Base-by-base conservation (phyloP, 1,140 invertebrate genomes). In the Scaptomyza graminum region DNA sequence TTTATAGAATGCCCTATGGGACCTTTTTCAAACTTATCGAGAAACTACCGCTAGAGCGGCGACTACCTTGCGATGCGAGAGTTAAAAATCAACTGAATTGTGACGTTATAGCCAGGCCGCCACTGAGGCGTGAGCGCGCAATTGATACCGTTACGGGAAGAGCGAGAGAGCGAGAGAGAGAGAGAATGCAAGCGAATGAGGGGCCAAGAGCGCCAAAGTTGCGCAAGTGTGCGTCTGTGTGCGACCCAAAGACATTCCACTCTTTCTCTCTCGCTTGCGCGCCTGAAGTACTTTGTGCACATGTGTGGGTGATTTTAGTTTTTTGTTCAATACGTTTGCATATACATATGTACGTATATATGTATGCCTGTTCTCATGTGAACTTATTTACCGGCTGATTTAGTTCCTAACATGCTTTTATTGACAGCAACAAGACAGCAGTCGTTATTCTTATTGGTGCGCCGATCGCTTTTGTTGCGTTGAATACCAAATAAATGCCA, bases 141-240 rank as follows among this genome's bases (percentile, higher is more conserved):
- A 47, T 67, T 74, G 52, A 83, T 81, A 78, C 79, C 79, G 79
- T 83, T 83, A 83, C 66, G 31, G 52, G 31, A 49, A 37, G 43
- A 68, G 57, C 52, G 54, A 37, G 43, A 68, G 57, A 57, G 51
- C 37, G 15, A 46, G 8, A 64, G 18, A 34, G 43, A 39, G 65
- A 64, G 62, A 22, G 57, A 71, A 60, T 34, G 8, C 8, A 7
- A 9, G 31, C 8, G 8, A 34, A 9, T 37, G 25, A 43, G 66
- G 9, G 8, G 11, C 2, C 39, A 37, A 49, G 64, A 67, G 69
- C 64, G 56, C 63, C 52, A 52, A 52, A 28, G 41, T 63, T 77
- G 74, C 82, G 82, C 77, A 71, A 77, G 74, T 81, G 49, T 80
- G 52, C 50, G 80, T 68, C 41, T 18, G 44, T 49, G 44, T 56